phyloP scores from a whole-genome alignment of 2,888 invertebrate species.

The Leucophenga montana region DNA sequence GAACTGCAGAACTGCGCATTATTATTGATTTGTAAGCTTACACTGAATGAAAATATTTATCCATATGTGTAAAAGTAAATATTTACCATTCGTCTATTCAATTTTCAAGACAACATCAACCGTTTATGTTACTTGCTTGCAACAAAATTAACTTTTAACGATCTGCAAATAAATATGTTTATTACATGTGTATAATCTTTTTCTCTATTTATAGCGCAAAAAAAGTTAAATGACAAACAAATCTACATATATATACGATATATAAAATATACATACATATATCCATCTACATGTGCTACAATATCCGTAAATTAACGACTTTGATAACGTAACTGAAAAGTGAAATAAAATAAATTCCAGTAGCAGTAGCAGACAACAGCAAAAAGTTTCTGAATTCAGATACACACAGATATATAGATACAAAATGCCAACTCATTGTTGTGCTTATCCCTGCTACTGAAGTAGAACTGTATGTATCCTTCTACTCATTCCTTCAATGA shows the following conservation, averaged over 20 bases:
- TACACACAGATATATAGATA: neutral
- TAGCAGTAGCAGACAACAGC: neutral
- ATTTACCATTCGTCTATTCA: no score
- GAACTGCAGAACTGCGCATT: no score
- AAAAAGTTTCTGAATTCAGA: neutral
- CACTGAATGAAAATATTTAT: no score
- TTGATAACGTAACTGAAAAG: slow-evolving; percentile 41
- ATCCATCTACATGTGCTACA: slow-evolving; percentile 4
- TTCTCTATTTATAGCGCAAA: neutral
- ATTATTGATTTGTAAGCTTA: no score
- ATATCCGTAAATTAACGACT: slow-evolving; percentile 28
- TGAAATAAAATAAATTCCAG: slow-evolving; percentile 60
- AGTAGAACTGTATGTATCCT: no score
- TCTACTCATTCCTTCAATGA: no score
- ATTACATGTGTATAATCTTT: neutral
- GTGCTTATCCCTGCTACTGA: no score
- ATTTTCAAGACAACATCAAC: no score
- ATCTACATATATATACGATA: neutral
- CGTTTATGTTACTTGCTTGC: no score
- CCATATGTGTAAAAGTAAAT: no score
- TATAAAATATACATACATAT: neutral
- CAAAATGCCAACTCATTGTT: neutral
- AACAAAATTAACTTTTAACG: no score
- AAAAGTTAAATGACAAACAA: neutral
- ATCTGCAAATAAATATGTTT: no score